These are phyloP conservation scores for Sesia apiformis DNA, from an alignment of 2,888 invertebrate species.

Conservation along the genomic window DNA sequence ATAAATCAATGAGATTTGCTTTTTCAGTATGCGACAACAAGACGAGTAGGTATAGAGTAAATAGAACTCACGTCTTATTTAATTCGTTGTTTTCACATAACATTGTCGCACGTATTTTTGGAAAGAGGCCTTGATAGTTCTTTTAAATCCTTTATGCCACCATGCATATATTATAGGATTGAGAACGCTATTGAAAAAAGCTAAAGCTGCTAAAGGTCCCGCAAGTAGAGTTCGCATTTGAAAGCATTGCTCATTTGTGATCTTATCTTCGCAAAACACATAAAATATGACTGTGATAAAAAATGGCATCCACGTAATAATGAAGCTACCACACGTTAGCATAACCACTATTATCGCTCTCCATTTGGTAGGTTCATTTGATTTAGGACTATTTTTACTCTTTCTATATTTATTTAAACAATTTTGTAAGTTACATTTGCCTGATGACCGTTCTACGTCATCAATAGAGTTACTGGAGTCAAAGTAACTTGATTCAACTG, in stretches of 20 bases:
- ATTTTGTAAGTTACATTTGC: constrained; percentile 5
- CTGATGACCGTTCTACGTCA: constrained; percentile 1
- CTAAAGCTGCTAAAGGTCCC: constrained; percentile 75
- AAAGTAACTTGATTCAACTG: constrained; percentile 29
- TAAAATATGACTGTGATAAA: constrained; percentile 73
- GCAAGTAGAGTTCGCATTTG: constrained; percentile 64
- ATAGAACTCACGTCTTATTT: no score
- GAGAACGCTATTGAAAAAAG: constrained; percentile 75
- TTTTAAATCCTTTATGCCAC: constrained; percentile 81
- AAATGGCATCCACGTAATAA: constrained; percentile 78
- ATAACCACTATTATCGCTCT: constrained; percentile 77
- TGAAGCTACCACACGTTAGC: constrained; percentile 75
- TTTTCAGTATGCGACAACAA: no score
- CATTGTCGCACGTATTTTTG: constrained; percentile 21
- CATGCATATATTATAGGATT: constrained; percentile 81
- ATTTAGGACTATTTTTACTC: constrained; percentile 17
- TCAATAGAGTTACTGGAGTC: constrained; percentile 12
- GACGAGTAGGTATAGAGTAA: no score
- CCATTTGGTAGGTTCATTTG: constrained; percentile 66
- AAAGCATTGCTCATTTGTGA: constrained; percentile 58
- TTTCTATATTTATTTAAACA: constrained; percentile 2
- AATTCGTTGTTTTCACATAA: not conserved
- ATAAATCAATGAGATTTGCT: no score
- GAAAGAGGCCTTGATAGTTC: constrained; percentile 46
- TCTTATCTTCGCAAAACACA: constrained; percentile 65